Evolutionary conservation across 2,888 invertebrate genomes (phyloP), one percentile per base, ranked within the genome.

Genomic region (Sesia apiformis): DNA sequence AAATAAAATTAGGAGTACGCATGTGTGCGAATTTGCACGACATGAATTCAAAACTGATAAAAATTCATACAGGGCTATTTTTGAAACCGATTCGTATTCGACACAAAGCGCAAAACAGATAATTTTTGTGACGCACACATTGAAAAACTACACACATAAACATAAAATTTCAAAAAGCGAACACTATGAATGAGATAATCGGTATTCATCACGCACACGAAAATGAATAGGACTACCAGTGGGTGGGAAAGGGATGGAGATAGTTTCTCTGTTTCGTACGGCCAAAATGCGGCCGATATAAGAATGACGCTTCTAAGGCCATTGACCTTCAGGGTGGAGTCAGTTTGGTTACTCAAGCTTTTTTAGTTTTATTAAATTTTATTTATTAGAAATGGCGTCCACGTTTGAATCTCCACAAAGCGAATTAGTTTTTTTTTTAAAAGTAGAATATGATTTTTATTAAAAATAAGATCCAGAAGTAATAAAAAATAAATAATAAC

Each of bases 211-310:
- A 81, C 77, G 77, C 82, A 83, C 79, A 78, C 80, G 76, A 84
- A 85, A 79, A 81, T 81, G 74, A 74, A 76, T 74, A 69, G 75
- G 76, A 67, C 65, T 67, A 65, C 58, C 66, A 63, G 64, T 63
- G 61, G 57, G 84, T 71, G 72, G 52, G 78, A 87, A 58, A 53
- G 74, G 59, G 87, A 86, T 61, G 61, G 72, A 60, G 63, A 67
- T 66, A 78, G 65, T 74, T 78, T 70, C 71, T 71, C 72, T 68
- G 78, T 81, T 85, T 78, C 81, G 74, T 72, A 74, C 71, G 73
- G 74, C 88, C 88, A 81, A 88, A 88, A 84, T 85, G 86, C 83
- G 77, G 78, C 85, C 83, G 79, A 86, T 87, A 87, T 84, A 87
- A 88, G 88, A 87, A 87, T 88, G 86, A 88, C 84, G 83, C 77